Conservation (phyloP, 2,797 vertebrate genomes). For the Xenops minutus region DNA sequence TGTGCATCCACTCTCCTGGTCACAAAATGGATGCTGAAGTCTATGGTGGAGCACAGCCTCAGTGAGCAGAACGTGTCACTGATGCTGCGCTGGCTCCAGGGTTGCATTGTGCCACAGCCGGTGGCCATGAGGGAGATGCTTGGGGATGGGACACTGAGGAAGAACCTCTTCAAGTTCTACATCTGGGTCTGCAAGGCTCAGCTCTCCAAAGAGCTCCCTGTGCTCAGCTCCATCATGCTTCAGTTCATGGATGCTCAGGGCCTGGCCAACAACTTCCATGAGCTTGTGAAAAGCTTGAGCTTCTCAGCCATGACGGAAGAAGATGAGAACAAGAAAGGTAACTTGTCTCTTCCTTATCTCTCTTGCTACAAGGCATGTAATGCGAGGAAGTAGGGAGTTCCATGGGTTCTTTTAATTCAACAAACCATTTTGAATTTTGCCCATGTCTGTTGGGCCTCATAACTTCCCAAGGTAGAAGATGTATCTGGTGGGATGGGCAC, state of each 20-base stretch:
- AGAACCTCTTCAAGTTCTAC: constrained; percentile 82
- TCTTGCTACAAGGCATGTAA: rapidly evolving
- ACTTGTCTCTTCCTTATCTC: neutral
- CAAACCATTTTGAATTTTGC: neutral
- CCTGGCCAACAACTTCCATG: constrained; percentile 23
- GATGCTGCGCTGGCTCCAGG: constrained; percentile 81
- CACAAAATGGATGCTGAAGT: constrained; percentile 80
- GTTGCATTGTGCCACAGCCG: constrained; percentile 53
- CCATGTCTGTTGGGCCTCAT: rapidly evolving
- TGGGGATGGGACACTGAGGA: constrained; percentile 62
- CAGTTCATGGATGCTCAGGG: constrained; percentile 74
- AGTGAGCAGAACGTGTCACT: constrained; percentile 41
- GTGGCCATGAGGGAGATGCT: constrained; percentile 63
- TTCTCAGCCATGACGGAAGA: constrained; percentile 7
- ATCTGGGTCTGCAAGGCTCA: constrained; percentile 60
- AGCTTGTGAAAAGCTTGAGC: constrained; percentile 54
- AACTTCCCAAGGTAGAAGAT: neutral
- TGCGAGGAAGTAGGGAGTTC: neutral
- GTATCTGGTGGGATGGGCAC: neutral
- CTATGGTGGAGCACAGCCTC: constrained; percentile 63
- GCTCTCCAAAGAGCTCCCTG: constrained; percentile 40
- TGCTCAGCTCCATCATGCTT: constrained; percentile 83
- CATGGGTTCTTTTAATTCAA: neutral
- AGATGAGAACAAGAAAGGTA: constrained; percentile 78
- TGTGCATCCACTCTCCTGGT: constrained; percentile 61